Conservation (phyloP, 35 echinoderm and acorn worm species). For the Chiridota heheva region DNA sequence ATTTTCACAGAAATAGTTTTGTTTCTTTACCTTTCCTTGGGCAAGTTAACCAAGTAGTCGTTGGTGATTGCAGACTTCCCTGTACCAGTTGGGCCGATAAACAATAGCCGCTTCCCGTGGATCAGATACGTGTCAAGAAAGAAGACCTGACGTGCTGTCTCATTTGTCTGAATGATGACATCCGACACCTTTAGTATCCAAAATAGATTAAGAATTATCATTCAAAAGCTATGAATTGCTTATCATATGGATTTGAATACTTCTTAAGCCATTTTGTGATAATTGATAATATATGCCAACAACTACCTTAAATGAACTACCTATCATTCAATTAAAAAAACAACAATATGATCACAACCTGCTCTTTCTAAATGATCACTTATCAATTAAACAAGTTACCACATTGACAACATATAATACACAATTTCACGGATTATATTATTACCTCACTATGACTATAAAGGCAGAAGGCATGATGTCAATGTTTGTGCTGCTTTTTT, state of each 20-base stretch:
- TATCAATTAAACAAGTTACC: too few relatives aligned
- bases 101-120: slow-evolving; percentile 78
- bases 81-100: slow-evolving; percentile 91
- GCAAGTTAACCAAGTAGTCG: slow-evolving; percentile 77
- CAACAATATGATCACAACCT: too few relatives aligned
- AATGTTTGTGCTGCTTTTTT: too few relatives aligned
- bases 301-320: too few relatives aligned
- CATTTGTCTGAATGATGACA: slow-evolving; percentile 97
- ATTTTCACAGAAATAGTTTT: background rate
- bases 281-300: too few relatives aligned
- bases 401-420: too few relatives aligned
- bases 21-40: slow-evolving; percentile 83
- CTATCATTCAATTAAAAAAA: too few relatives aligned
- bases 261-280: background rate
- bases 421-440: too few relatives aligned
- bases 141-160: slow-evolving; percentile 88
- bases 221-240: background rate
- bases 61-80: slow-evolving; percentile 99
- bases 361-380: too few relatives aligned
- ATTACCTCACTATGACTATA: too few relatives aligned
- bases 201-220: background rate
- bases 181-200: slow-evolving; percentile 99
- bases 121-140: slow-evolving; percentile 85
- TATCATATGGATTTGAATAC: too few relatives aligned
- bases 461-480: too few relatives aligned